Evolutionary conservation across 2,888 invertebrate genomes (phyloP).

Genomic region (Fissipunctia ypsillon): DNA sequence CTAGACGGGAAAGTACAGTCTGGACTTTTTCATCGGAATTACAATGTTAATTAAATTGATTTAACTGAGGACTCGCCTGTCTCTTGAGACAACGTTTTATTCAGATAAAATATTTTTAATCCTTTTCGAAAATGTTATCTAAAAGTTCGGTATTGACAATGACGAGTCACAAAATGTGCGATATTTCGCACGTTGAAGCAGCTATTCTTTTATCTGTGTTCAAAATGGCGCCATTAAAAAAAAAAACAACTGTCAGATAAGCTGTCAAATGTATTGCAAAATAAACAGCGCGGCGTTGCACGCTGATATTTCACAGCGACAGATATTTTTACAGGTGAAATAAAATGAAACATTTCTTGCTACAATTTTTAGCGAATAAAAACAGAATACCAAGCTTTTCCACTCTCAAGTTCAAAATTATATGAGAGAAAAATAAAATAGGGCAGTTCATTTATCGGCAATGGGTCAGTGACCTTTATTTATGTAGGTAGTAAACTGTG

Average conservation of each 20-base stretch:
- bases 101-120: conserved; percentile 55
- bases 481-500: conserved; percentile 46
- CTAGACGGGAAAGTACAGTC: conserved; percentile 31
- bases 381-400: not conserved
- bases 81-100: conserved; percentile 64
- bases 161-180: conserved; percentile 40
- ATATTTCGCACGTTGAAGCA: conserved; percentile 45
- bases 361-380: conserved; percentile 5
- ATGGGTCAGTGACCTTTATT: conserved; percentile 28
- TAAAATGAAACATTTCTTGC: conserved; percentile 12
- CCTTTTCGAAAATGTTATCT: conserved; percentile 48
- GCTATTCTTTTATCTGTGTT: conserved; percentile 50
- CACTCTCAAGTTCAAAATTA: conserved; percentile 13
- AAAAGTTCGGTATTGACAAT: conserved; percentile 34
- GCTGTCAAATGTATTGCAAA: conserved; percentile 65
- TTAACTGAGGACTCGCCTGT: conserved; percentile 65
- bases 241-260: conserved; percentile 63
- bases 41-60: conserved; percentile 79
- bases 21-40: conserved; percentile 64
- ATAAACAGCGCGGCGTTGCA: conserved; percentile 47
- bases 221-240: conserved; percentile 66
- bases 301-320: conserved; percentile 49
- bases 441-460: conserved; percentile 42
- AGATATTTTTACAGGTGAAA: conserved; percentile 52
- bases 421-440: conserved; percentile 33